Evolutionary conservation across 2,888 invertebrate species (phyloP).

Genomic region (Bombyx huttoni): DNA sequence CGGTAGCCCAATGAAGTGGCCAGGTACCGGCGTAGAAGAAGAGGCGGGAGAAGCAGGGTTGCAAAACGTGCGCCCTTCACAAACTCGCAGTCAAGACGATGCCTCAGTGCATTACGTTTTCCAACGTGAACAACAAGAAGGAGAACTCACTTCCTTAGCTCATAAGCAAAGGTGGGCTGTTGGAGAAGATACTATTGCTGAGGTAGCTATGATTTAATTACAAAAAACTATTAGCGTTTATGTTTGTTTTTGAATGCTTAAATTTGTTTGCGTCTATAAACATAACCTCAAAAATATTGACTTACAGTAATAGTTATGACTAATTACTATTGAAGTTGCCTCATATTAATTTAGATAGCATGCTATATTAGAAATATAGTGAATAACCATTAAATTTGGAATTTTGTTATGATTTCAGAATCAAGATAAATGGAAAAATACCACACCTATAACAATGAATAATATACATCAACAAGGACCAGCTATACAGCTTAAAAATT

Average conservation of each 20-base stretch:
- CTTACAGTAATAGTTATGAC: neutral
- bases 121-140: slow-evolving; percentile 83
- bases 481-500: slow-evolving; percentile 56
- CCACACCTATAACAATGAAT: slow-evolving; percentile 72
- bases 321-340: neutral
- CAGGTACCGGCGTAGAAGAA: slow-evolving; percentile 79
- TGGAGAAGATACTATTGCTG: slow-evolving; percentile 89
- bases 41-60: slow-evolving; percentile 66
- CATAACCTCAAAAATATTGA: slow-evolving; percentile 17
- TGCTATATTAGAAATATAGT: neutral
- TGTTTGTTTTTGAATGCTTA: neutral
- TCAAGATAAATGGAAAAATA: slow-evolving; percentile 90
- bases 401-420: slow-evolving; percentile 63
- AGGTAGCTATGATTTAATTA: slow-evolving; percentile 74
- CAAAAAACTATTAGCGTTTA: neutral
- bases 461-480: slow-evolving; percentile 72
- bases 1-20: slow-evolving; percentile 84
- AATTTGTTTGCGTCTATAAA: slow-evolving; percentile 14
- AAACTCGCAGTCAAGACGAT: slow-evolving; percentile 84
- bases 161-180: slow-evolving; percentile 89
- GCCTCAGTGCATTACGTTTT: slow-evolving; percentile 94
- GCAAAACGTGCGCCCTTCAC: slow-evolving; percentile 77
- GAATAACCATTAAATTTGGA: neutral
- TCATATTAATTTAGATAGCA: neutral
- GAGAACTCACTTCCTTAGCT: slow-evolving; percentile 82